phyloP scores from a whole-genome alignment of 2,888 invertebrate genomes.

The Beris chalybata region DNA sequence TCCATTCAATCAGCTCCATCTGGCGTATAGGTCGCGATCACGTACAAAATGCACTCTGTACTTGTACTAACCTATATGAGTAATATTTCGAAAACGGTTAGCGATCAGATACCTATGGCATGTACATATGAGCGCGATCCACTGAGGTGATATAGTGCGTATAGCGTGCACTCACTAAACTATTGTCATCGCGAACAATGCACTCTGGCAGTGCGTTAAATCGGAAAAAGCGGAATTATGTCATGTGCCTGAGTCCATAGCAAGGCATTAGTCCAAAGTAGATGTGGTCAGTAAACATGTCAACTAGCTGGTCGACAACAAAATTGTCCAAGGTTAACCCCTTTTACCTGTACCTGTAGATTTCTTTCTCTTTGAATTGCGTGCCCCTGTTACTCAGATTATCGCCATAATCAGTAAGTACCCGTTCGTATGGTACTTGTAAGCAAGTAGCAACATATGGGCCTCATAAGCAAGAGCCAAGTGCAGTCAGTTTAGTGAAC shows the following conservation, averaged over 20 bases:
- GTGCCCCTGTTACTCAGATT: conserved; percentile 21
- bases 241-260: conserved; percentile 12
- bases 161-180: not conserved
- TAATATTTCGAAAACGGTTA: too few relatives aligned
- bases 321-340: conserved; percentile 46
- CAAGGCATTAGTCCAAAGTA: not conserved
- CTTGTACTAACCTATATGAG: too few relatives aligned
- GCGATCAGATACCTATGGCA: too few relatives aligned
- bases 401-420: not conserved
- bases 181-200: conserved; percentile 21
- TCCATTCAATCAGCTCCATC: too few relatives aligned
- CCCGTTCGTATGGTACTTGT: too few relatives aligned
- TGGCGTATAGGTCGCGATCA: too few relatives aligned
- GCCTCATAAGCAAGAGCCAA: too few relatives aligned
- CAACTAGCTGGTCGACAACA: conserved; percentile 18
- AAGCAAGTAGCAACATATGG: too few relatives aligned
- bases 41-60: not conserved
- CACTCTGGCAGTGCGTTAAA: conserved; percentile 32
- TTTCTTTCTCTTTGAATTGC: conserved; percentile 28
- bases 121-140: too few relatives aligned
- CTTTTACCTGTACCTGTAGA: conserved; percentile 48
- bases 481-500: too few relatives aligned
- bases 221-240: conserved; percentile 31
- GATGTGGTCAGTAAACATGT: conserved; percentile 17
- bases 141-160: conserved; percentile 8